Conservation (phyloP, 2,888 invertebrate genomes). For the Apomyelois bistriatella region DNA sequence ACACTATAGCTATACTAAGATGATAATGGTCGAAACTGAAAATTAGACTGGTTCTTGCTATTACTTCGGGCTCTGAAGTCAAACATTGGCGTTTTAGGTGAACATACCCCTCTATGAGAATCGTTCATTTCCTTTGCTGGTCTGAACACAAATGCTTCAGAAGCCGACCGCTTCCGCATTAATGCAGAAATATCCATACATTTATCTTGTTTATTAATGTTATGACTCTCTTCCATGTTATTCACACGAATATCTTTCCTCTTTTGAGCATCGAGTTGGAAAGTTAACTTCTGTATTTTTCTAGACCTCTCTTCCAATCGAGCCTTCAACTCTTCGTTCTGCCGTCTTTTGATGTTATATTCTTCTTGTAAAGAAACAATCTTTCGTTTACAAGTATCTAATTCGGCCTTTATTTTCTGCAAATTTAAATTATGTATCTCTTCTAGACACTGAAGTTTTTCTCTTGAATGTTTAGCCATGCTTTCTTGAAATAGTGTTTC, state of each 20-base stretch:
- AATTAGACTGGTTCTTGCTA: slow-evolving; percentile 43
- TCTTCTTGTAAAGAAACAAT: slow-evolving; percentile 62
- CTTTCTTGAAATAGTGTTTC: slow-evolving; percentile 73
- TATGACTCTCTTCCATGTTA: slow-evolving; percentile 41
- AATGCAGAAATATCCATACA: slow-evolving; percentile 68
- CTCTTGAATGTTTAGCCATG: slow-evolving; percentile 65
- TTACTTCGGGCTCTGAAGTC: slow-evolving; percentile 50
- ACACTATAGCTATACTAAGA: slow-evolving; percentile 33
- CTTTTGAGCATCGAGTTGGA: slow-evolving; percentile 64
- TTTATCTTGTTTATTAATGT: slow-evolving; percentile 52
- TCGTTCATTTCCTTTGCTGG: slow-evolving; percentile 57
- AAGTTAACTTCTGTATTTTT: slow-evolving; percentile 70
- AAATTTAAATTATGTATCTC: slow-evolving; percentile 65
- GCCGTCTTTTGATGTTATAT: slow-evolving; percentile 64
- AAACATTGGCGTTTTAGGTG: slow-evolving; percentile 67
- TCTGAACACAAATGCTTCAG: slow-evolving; percentile 61
- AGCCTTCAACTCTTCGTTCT: slow-evolving; percentile 65
- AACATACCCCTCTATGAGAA: slow-evolving; percentile 45
- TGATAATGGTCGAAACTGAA: slow-evolving; percentile 58
- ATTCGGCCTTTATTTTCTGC: slow-evolving; percentile 69
- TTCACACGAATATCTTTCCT: slow-evolving; percentile 57
- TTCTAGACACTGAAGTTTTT: slow-evolving; percentile 68
- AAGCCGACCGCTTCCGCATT: slow-evolving; percentile 52
- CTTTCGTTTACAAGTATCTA: slow-evolving; percentile 70
- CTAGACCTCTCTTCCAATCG: slow-evolving; percentile 64